A percentile compares a stretch with the other conserved stretches of the same genome.
Conservation (phyloP, 2,888 invertebrate species). For the Drosophila kuntzei region DNA sequence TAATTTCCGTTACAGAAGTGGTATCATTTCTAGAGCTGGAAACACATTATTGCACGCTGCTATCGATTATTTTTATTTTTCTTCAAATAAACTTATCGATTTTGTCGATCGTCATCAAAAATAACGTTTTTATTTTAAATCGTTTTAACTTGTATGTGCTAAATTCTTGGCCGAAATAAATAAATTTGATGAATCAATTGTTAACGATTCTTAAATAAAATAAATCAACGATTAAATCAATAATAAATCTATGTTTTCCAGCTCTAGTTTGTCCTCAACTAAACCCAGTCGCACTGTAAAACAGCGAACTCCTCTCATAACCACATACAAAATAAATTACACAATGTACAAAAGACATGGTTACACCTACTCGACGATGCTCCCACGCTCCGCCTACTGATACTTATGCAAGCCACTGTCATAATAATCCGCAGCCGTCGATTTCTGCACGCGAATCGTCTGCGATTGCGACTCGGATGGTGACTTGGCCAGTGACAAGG, state of each 20-base stretch:
- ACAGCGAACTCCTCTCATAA: slow-evolving; percentile 5
- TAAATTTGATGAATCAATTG: not conserved
- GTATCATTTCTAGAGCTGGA: not conserved
- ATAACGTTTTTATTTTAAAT: not conserved
- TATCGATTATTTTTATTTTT: too few relatives aligned
- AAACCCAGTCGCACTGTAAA: not conserved
- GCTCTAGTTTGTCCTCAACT: not conserved
- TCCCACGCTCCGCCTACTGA: slow-evolving; percentile 64
- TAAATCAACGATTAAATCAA: too few relatives aligned
- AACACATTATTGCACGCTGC: too few relatives aligned
- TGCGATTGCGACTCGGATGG: slow-evolving; percentile 63
- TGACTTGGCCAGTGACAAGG: slow-evolving; percentile 64
- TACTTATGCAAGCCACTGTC: slow-evolving; percentile 73
- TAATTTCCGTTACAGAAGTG: slow-evolving; percentile 16
- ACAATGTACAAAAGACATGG: slow-evolving; percentile 70
- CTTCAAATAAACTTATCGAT: too few relatives aligned
- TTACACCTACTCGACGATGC: slow-evolving; percentile 53
- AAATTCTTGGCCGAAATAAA: not conserved
- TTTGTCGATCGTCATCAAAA: too few relatives aligned
- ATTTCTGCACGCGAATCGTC: slow-evolving; percentile 62
- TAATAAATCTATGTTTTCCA: not conserved
- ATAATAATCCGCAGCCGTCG: slow-evolving; percentile 62
- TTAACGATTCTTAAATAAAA: too few relatives aligned
- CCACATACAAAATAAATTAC: slow-evolving; percentile 68
- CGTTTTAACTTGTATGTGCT: not conserved